phyloP scores from a whole-genome alignment of 2,797 vertebrate genomes.

The Cryptoblepharus egeriae region DNA sequence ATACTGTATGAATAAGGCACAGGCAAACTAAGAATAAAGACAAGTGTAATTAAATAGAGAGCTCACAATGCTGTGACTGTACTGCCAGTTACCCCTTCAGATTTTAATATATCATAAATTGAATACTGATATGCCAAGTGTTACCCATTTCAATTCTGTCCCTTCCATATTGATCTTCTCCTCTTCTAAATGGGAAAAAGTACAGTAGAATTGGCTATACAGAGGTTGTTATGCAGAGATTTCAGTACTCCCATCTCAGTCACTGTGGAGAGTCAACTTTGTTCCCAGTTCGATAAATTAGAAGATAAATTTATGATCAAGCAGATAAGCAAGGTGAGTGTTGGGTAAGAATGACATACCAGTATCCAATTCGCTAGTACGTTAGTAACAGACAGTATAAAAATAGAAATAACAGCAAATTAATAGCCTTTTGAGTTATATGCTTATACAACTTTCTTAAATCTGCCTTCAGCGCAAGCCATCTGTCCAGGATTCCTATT shows the following conservation, averaged over 20 bases:
- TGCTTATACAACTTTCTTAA: too few relatives aligned
- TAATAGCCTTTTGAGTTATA: neutral
- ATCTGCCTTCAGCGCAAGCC: neutral
- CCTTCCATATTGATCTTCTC: neutral
- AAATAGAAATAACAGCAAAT: neutral
- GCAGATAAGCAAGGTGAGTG: neutral
- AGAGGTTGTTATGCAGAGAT: neutral
- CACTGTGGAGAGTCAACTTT: neutral
- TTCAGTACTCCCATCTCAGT: neutral
- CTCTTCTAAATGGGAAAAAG: neutral
- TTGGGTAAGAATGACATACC: neutral
- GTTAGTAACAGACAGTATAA: neutral
- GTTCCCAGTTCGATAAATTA: neutral
- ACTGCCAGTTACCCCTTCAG: neutral
- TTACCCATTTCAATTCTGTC: neutral
- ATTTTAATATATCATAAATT: neutral
- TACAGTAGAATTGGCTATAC: neutral
- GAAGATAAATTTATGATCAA: neutral
- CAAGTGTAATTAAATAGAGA: neutral
- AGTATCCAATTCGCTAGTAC: neutral
- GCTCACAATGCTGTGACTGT: neutral
- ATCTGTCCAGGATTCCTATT: neutral
- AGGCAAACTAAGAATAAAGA: neutral
- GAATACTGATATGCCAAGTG: neutral
- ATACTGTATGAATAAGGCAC: neutral